phyloP scores from a whole-genome alignment of 2,888 invertebrate genomes.

The Zonitis immaculata region DNA sequence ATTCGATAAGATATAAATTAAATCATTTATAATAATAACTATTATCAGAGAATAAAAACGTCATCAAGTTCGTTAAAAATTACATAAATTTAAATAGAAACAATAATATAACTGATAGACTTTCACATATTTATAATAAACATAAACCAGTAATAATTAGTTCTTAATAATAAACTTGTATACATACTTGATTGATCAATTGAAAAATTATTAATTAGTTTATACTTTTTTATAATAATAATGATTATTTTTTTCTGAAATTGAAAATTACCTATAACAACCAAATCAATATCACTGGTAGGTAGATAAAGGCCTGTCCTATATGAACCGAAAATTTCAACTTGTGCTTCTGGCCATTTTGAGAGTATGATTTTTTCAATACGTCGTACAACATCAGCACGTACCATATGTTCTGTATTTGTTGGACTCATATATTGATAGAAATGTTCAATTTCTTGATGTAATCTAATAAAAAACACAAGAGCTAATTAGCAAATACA shows the following conservation, averaged over 20 bases:
- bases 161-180: too few species aligned
- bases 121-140: not conserved
- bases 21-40: not conserved
- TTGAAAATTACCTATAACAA: slow-evolving; percentile 61
- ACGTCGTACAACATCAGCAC: slow-evolving; percentile 82
- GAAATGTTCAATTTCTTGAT: slow-evolving; percentile 97
- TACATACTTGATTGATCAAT: too few species aligned
- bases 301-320: slow-evolving; percentile 96
- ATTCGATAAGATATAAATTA: not conserved
- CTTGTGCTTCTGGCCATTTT: slow-evolving; percentile 90
- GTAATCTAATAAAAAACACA: too few species aligned
- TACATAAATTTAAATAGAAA: not conserved
- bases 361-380: slow-evolving; percentile 82
- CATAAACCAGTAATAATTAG: not conserved
- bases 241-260: slow-evolving; percentile 8
- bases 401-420: slow-evolving; percentile 82
- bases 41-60: not conserved
- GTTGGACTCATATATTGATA: slow-evolving; percentile 92
- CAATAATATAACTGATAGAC: not conserved
- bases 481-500: too few species aligned
- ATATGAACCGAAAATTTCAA: slow-evolving; percentile 98
- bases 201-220: not conserved
- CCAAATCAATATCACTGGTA: slow-evolving; percentile 75
- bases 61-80: not conserved
- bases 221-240: not conserved